Evolutionary conservation across 2,888 invertebrate species (phyloP).

Genomic region (Notodonta ziczac): DNA sequence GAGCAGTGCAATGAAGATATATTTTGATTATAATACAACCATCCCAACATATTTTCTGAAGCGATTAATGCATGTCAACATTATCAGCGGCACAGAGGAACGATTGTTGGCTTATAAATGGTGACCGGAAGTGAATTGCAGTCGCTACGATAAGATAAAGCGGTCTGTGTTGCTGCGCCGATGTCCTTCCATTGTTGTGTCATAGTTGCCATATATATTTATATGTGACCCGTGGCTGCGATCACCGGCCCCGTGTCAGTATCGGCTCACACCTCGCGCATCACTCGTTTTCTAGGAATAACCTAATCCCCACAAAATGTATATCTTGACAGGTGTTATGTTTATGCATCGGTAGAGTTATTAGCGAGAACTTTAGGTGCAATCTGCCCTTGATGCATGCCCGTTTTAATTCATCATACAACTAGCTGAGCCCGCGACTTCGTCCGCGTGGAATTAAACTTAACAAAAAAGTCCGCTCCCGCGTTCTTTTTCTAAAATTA

Average conservation of each 20-base stretch:
- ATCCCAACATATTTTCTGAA: too few species aligned
- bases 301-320: not conserved
- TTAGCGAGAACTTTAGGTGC: too few species aligned
- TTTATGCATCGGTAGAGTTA: too few species aligned
- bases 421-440: too few species aligned
- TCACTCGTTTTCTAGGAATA: not conserved
- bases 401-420: too few species aligned
- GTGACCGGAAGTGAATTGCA: conserved; percentile 24
- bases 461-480: too few species aligned
- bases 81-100: conserved; percentile 22
- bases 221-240: not conserved
- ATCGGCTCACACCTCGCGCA: not conserved
- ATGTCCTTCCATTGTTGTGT: not conserved
- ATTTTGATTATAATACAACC: too few species aligned
- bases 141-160: conserved; percentile 27
- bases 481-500: too few species aligned
- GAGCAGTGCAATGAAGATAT: too few species aligned
- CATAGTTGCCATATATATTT: too few species aligned
- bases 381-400: too few species aligned
- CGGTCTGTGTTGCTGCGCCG: not conserved
- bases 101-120: conserved; percentile 12
- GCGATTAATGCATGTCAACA: conserved; percentile 1
- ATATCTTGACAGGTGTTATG: not conserved
- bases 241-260: not conserved
- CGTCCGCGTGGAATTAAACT: too few species aligned